These are phyloP conservation scores for Hyles vespertilio DNA, from an alignment of 1,140 invertebrate species.

Conservation along the genomic window DNA sequence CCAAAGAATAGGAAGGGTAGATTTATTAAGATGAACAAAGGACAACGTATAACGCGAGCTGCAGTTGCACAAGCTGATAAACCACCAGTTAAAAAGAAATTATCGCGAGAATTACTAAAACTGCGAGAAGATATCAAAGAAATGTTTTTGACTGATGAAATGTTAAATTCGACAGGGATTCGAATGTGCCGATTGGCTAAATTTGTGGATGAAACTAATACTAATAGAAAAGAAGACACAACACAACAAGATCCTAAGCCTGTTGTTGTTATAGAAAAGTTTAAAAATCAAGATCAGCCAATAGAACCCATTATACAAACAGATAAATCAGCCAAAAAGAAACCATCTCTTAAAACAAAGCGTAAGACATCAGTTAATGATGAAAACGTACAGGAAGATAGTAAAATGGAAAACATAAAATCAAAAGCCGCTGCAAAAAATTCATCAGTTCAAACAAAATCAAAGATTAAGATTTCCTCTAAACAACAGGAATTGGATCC, in stretches of 20 bases:
- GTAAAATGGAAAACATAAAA: slow-evolving; percentile 15
- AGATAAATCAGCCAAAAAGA: slow-evolving; percentile 36
- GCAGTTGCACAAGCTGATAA: background rate
- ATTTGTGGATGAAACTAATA: slow-evolving; percentile 44
- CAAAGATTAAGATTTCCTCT: slow-evolving; percentile 36
- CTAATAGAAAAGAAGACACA: slow-evolving; percentile 17
- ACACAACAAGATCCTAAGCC: slow-evolving; percentile 31
- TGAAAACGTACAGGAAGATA: slow-evolving; percentile 14
- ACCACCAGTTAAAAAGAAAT: slow-evolving; percentile 40
- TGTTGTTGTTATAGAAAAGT: slow-evolving; percentile 43
- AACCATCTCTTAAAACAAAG: slow-evolving; percentile 38
- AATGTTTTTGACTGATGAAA: slow-evolving; percentile 80
- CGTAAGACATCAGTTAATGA: slow-evolving; percentile 16
- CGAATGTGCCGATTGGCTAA: slow-evolving; percentile 75
- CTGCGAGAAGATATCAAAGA: slow-evolving; percentile 82
- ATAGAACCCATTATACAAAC: slow-evolving; percentile 13
- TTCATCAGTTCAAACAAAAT: slow-evolving; percentile 46
- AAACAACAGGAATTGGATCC: slow-evolving; percentile 40
- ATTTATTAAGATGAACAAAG: no score
- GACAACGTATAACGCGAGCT: no score
- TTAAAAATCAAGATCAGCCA: slow-evolving; percentile 24
- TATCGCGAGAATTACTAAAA: slow-evolving; percentile 75
- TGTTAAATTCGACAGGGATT: slow-evolving; percentile 72
- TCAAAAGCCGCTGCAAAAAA: slow-evolving; percentile 17
- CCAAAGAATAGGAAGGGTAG: no score